Base-by-base conservation (phyloP, 2,113 vertebrate species). In the Mobula birostris region DNA sequence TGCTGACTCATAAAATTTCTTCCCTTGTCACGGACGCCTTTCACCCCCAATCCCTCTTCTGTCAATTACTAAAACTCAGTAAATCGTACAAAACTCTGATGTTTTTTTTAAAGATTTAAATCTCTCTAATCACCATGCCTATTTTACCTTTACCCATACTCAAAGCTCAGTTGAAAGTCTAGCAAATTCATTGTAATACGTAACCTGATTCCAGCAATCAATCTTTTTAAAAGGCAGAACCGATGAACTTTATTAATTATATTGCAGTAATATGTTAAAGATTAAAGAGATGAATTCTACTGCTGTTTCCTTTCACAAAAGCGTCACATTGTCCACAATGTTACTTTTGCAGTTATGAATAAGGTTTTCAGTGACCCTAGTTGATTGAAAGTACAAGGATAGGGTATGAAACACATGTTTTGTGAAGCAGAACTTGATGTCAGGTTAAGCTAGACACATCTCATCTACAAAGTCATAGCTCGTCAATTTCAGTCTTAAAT, bases 371-470 rank as follows among this genome's bases (percentile, higher is more conserved):
- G 95, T 96, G 96, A 97, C 79, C 94, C 95, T 94, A 95, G 95
- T 24, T 96, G 96, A 97, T 36, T 95, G 96, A 96, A 97, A 96
- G 95, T 96, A 97, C 97, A 97, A 96, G 94, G 95, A 95, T 96
- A 96, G 95, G 96, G 97, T 96, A 96, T 1, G 96, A 96, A 96
- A 96, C 96, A 95, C 95, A 95, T 97, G 97, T 96, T 97, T 97
- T 96, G 96, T 97, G 97, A 98, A 98, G 97, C 97, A 97, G 97
- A 98, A 98, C 97, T 98, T 98, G 97, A 98, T 98, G 98, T 98
- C 98, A 98, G 97, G 97, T 97, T 97, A 97, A 97, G 97, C 97
- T 96, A 97, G 97, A 98, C 97, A 97, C 97, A 97, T 98, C 97
- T 98, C 96, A 97, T 98, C 97, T 96, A 97, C 96, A 96, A 97